These are phyloP conservation scores for Myripristis jacobus DNA, from an alignment of 2,797 vertebrate species.

Conservation along the genomic window DNA sequence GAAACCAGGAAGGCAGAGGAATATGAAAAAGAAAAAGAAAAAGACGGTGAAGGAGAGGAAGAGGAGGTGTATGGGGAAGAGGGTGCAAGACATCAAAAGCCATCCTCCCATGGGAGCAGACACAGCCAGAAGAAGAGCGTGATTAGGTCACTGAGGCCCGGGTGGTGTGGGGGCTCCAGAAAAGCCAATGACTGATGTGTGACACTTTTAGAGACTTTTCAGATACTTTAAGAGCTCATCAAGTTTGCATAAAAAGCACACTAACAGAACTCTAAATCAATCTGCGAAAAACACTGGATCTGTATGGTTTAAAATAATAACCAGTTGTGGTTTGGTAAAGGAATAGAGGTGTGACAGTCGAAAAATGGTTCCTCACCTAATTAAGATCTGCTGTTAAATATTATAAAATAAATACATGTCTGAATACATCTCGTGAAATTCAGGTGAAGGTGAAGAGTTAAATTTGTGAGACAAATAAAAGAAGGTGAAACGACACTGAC, in stretches of 20 bases:
- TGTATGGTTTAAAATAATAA: not conserved
- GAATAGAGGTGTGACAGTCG: not conserved
- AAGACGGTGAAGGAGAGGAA: conserved; percentile 14
- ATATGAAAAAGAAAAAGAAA: not conserved
- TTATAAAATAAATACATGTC: not conserved
- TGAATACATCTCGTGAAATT: not conserved
- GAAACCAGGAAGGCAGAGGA: conserved; percentile 38
- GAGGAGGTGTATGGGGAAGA: conserved; percentile 46
- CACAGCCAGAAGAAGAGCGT: conserved; percentile 72
- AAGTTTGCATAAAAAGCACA: conserved; percentile 9
- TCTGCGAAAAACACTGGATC: not conserved
- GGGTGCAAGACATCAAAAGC: conserved; percentile 17
- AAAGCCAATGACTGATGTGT: conserved; percentile 83
- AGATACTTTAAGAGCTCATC: not conserved
- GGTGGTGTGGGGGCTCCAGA: conserved; percentile 88
- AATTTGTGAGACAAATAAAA: not conserved
- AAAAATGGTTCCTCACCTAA: not conserved
- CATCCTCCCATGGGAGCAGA: conserved; percentile 21
- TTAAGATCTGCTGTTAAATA: not conserved
- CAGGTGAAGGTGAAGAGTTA: not conserved
- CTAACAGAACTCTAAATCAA: conserved; percentile 8
- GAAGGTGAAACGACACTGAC: not conserved
- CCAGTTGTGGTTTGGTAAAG: not conserved
- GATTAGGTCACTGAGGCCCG: conserved; percentile 86
- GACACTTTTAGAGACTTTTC: no score